Base-by-base conservation (phyloP, 1,140 invertebrate genomes). In the Hestina assimilis region DNA sequence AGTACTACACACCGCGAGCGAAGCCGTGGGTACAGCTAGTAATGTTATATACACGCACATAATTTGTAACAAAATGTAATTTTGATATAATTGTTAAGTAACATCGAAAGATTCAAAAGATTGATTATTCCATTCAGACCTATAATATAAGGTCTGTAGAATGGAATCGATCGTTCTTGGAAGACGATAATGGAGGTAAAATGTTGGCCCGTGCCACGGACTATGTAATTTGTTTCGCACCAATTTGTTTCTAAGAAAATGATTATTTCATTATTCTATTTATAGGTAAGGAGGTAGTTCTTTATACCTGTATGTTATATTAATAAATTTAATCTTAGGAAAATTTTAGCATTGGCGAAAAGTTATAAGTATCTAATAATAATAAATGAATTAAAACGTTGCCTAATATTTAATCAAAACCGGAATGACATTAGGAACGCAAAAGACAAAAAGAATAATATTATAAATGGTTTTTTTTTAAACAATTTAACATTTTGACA, bases 201-300 rank as follows among this genome's bases (percentile, higher is more conserved):
- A 60, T 62, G 58, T 65, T 65, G 65, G 62, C 69, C 62, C 65
- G 69, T 71, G 69, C 69, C 65, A 51, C 20, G 12, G 59, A 58
- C 52, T 55, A 24, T 55, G 24, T 55, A 55, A 55, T 55, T 55
- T 46, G 17, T 38, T 38, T 35, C 20, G 31, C 50, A 31, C 43
- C 52, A 35, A 46, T 55, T 28, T 21, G 12, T 12, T 57, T 48
- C 54, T 57, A 21, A 41, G 54, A 47, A 57, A 17, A 41, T 45
- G 46, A 19, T 38, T 17, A 35, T 17, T 38, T 17, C 15, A 19
- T 38, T 38, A 17, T 66, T 50, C 63, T 19, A 45, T 61, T 38
- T 5, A 8, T 38, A 38, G 33, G 15, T 38, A 8, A 17, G 12
- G 15, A 17, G 8, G 33, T 4, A 17, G 15, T 66, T 50, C 15